phyloP scores from a whole-genome alignment of 2,113 vertebrate species.

The Sciurus niger region DNA sequence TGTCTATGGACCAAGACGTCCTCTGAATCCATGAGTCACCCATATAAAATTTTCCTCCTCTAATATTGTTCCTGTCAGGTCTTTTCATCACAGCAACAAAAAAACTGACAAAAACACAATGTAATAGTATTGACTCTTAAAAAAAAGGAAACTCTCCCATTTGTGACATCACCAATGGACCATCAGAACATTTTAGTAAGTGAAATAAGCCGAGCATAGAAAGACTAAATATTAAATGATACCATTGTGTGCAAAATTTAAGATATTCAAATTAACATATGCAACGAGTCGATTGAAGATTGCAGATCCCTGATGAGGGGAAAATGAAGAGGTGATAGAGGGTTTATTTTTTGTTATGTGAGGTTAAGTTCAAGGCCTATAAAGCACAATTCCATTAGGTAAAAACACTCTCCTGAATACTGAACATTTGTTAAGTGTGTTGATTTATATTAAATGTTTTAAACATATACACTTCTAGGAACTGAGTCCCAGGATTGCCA shows the following conservation, averaged over 20 bases:
- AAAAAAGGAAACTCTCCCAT: too few species aligned
- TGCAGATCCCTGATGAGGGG: neutral
- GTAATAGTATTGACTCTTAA: too few species aligned
- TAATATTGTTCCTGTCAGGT: too few species aligned
- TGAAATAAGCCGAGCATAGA: too few species aligned
- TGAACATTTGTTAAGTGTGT: neutral
- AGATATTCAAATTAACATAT: neutral
- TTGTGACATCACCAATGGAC: too few species aligned
- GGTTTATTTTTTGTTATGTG: neutral
- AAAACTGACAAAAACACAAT: too few species aligned
- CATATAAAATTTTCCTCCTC: too few species aligned
- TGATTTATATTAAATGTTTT: neutral
- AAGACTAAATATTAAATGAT: neutral
- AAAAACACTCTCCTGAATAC: neutral
- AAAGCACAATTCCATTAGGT: neutral
- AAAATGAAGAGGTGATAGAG: neutral
- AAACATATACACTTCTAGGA: neutral
- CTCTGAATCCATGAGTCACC: too few species aligned
- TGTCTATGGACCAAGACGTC: too few species aligned
- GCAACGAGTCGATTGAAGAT: neutral
- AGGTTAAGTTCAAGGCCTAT: neutral
- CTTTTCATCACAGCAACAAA: too few species aligned
- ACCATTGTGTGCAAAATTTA: neutral
- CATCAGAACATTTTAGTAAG: too few species aligned
- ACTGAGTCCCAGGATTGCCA: too few species aligned